Evolutionary conservation across 2,888 invertebrate genomes (phyloP).

Genomic region (Ditylenchus weischeri): DNA sequence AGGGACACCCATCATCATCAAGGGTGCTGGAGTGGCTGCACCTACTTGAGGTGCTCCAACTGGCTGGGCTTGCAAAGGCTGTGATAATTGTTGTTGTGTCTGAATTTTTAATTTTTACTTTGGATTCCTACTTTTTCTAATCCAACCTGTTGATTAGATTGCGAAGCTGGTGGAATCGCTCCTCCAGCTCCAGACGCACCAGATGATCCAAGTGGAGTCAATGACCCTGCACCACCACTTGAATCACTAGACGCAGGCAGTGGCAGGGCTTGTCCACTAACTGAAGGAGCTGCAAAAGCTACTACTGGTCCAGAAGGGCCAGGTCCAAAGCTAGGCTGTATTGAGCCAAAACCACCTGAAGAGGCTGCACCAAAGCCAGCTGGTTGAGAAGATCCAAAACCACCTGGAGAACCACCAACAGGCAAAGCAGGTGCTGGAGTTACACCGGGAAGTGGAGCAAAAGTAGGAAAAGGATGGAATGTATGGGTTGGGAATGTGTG

Average conservation of each 20-base stretch:
- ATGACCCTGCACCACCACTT: neutral
- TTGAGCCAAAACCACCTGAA: neutral
- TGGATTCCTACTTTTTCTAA: neutral
- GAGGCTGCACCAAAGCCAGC: too few relatives aligned
- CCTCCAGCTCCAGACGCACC: neutral
- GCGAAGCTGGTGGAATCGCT: neutral
- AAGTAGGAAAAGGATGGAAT: slow-evolving; percentile 27
- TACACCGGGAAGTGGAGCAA: slow-evolving; percentile 16
- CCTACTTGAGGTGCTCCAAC: neutral
- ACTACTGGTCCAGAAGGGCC: slow-evolving; percentile 14
- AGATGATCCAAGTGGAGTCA: slow-evolving; percentile 1
- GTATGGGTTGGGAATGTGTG: slow-evolving; percentile 23
- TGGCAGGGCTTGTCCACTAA: slow-evolving; percentile 16
- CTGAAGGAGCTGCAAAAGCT: slow-evolving; percentile 37
- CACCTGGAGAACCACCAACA: slow-evolving; percentile 12
- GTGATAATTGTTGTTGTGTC: neutral
- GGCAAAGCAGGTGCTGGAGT: slow-evolving; percentile 24
- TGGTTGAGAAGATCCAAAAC: neutral
- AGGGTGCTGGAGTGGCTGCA: too few relatives aligned
- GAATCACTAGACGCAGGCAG: slow-evolving; percentile 13
- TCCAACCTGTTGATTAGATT: neutral
- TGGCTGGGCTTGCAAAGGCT: slow-evolving; percentile 3
- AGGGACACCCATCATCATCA: too few relatives aligned
- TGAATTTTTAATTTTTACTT: neutral
- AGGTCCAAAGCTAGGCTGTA: slow-evolving; percentile 5